Evolutionary conservation across 2,113 vertebrate genomes (phyloP), one percentile per base, ranked within the genome.

Genomic region (Petroica traversi): DNA sequence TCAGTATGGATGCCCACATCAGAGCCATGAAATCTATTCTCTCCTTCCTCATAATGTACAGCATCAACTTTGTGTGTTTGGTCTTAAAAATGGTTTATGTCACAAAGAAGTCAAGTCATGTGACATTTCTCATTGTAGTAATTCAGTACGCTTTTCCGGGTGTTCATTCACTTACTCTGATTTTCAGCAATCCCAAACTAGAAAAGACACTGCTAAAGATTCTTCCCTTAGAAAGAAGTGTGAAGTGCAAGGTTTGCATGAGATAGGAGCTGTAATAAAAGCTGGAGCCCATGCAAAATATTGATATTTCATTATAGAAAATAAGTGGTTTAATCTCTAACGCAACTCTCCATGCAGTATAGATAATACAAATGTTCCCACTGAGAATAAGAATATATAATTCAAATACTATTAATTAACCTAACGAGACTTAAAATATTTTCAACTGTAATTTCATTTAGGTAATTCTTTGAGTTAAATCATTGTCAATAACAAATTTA

Each of bases 171-270:
- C 17, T 92, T 36, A 34, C 59, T 33, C 24, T 97, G 54, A 85
- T 95, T 52, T 81, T 93, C 29, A 75, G 88, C 89, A 95, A 94
- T 46, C 69, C 85, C 28, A 92, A 45, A 14, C 13, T 97, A 46
- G 51, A 82, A 88, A 93, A 62, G 31, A 4, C 23, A 48, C 31
- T 94, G 11, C 19, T 48, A 19, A 88, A 38, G 19, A 74, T 80
- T 62, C 23, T 89, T 11, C 2, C 19, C 40, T 73, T 48, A 17
- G n/a, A 57, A 48, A 48, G 17, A 38, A 33, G 5, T 41, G 13
- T 49, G 15, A 87, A 57, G 26, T 4, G 5, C 49, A 92, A 64
- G n/a, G 14, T 28, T 58, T 54, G 41, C 38, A 12, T 31, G 23
- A 68, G 11, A 31, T 36, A 87, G 58, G 7, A 46, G 17, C 11